Evolutionary conservation across 2,888 invertebrate genomes (phyloP), one percentile per base, ranked within the genome.

Genomic region (Spodoptera exigua): DNA sequence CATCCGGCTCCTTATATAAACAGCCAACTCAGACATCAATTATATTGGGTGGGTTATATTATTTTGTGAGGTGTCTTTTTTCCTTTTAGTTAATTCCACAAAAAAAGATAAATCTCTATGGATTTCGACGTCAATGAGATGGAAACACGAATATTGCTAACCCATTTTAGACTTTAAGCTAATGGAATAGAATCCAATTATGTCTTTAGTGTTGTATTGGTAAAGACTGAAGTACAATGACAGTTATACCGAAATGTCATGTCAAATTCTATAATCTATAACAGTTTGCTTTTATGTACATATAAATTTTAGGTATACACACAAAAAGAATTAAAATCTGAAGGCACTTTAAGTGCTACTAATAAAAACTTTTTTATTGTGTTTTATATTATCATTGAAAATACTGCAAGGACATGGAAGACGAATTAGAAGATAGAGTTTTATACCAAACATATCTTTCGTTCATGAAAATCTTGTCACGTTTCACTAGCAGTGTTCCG

Each of bases 361-460:
- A 51, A 36, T 47, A 46, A 17, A 41, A 18, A 48, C 44, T 12
- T 14, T 61, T 74, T 68, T 76, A 55, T 75, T 74, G 63, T 61
- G 58, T 64, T 68, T 75, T 74, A 62, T 61, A 56, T 64, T 68
- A 76, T 59, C 63, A 76, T 58, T 70, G 70, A 47, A 71, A 51
- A 61, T 54, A 63, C 66, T 55, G 60, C 79, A 82, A 83, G 89
- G 93, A 91, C 84, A 98, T 98, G 98, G 98, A 98, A 95, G 98
- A 98, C 96, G 98, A 98, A 94, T 94, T 98, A 84, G 98, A 98
- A 94, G 98, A 98, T 84, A 96, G 96, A 95, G 96, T 98, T 82
- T 95, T 98, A 82, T 97, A 97, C 91, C 98, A 98, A 95, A 97
- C 98, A 34, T 97, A 97, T 91, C 92, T 97, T 75, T 97, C 97